Base-by-base conservation (phyloP, 2,888 invertebrate genomes). In the Holacanthella duospinosa region DNA sequence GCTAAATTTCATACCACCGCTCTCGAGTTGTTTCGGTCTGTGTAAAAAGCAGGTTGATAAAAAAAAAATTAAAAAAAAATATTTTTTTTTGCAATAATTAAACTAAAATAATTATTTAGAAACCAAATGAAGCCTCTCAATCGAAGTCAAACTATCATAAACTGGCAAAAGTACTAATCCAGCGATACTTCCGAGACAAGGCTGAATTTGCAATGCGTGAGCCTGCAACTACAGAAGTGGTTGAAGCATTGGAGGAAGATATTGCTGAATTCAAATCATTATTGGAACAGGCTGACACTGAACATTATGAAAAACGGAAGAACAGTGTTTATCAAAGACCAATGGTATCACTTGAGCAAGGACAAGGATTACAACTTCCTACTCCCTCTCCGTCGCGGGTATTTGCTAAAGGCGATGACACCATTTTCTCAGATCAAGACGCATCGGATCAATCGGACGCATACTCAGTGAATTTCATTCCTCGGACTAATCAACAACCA, bases 151-250 rank as follows among this genome's bases (percentile, higher is more conserved):
- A 64, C 3, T 64, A 64, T 25, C 53, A 55, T 4, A 62, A 62
- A 28, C 43, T 64, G 4, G 48, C 59, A 3, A 62, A 59, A 56
- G 43, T 59, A 1, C 44, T 64, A 1, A 56, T 62, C 24, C 55
- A 29, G n/a, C 64, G 64, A 1, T 64, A 64, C 29, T 64, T 64
- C 53, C 55, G 64, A 26, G 44, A 43, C 19, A 60, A 60, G 16
- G 55, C 26, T 1, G 48, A 28, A 2, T 1, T 64, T 28, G 56
- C 43, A 36, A 29, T 29, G 2, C 9, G 24, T 16, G 25, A 28
- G 9, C 43, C 26, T 12, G 60, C 57, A 21, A 44, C 60, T 3
- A 27, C 29, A 12, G 60, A 60, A 21, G 44, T 27, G 19, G 21
- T 60, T 0, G 26, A 27, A 19, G 44, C 57, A 1, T 26, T 64